Evolutionary conservation across 1,140 invertebrate species (phyloP).

Genomic region (Phenacoccus solenopsis): DNA sequence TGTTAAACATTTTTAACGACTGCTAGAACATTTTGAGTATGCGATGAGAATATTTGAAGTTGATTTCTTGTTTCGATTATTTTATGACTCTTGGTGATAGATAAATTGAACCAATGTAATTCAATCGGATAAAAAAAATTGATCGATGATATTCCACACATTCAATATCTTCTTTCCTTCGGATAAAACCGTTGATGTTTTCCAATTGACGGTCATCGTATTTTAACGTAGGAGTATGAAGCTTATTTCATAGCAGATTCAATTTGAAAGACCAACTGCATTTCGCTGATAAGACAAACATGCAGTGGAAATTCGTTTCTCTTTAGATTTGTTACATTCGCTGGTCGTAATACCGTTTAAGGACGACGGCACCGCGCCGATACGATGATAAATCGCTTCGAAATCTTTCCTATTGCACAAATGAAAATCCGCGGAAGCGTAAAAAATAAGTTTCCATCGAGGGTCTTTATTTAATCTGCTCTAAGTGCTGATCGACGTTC

Average conservation of each 20-base stretch:
- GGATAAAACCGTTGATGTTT: too few relatives aligned
- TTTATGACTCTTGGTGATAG: too few relatives aligned
- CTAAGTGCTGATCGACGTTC: not conserved
- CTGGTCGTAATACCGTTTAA: not conserved
- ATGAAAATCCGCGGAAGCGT: not conserved
- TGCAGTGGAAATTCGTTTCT: not conserved
- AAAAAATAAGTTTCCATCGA: not conserved
- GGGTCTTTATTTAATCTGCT: not conserved
- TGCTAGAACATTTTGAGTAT: too few relatives aligned
- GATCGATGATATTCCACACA: too few relatives aligned
- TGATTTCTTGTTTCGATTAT: too few relatives aligned
- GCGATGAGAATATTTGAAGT: too few relatives aligned
- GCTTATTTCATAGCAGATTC: not conserved
- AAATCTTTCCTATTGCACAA: constrained; percentile 8
- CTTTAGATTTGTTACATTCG: not conserved
- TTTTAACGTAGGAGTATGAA: not conserved
- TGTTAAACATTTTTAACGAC: too few relatives aligned
- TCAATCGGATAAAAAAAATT: too few relatives aligned
- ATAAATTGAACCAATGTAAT: too few relatives aligned
- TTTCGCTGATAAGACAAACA: constrained; percentile 11
- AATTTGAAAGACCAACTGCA: not conserved
- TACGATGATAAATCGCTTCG: constrained; percentile 6
- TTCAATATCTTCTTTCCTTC: too few relatives aligned
- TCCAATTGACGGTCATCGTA: not conserved
- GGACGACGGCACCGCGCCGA: not conserved